Evolutionary conservation across 2,113 vertebrate species (phyloP), one percentile per base, ranked within the genome.

Genomic region (Heterotis niloticus): DNA sequence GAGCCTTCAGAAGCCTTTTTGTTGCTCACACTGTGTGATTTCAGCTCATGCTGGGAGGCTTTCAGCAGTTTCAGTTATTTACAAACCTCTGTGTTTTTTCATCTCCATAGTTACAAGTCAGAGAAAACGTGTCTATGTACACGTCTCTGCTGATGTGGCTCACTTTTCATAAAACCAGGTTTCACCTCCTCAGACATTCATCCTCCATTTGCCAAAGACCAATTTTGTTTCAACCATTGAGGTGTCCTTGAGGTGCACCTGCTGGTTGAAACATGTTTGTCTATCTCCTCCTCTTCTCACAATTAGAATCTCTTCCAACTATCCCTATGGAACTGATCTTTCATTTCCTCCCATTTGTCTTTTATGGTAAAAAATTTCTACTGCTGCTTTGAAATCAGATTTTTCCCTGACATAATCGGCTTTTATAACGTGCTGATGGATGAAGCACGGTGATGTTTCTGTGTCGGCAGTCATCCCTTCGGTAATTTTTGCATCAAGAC

Each of bases 91-190:
- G 10, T 26, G n/a, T 17, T 74, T 23, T 51, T 74, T 74, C 57
- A 57, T 74, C 24, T 13, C 71, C 71, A 74, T 74, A 74, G 71
- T 26, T 56, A 74, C 71, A 13, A 28, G 69, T 72, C 71, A 24
- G 71, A 73, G 23, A 73, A 73, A 57, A 73, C 24, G 17, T 14
- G 52, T 23, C 71, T 73, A 17, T 73, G 51, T 56, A 26, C 26
- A 54, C n/a, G 52, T 73, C 34, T 57, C 54, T 16, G n/a, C 56
- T 54, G 1, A 54, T 26, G n/a, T 54, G 56, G 10, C 12, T 73
- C 17, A n/a, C 44, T 57, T 73, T 73, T 59, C 51, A 73, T 57
- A 44, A 28, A 16, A 28, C 56, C 23, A 28, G 51, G 17, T 56
- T 65, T 65, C 64, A n/a, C 64, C 64, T 59, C 9, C 57, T 16